Base-by-base conservation (phyloP, 2,113 vertebrate species). In the Sapajus apella region DNA sequence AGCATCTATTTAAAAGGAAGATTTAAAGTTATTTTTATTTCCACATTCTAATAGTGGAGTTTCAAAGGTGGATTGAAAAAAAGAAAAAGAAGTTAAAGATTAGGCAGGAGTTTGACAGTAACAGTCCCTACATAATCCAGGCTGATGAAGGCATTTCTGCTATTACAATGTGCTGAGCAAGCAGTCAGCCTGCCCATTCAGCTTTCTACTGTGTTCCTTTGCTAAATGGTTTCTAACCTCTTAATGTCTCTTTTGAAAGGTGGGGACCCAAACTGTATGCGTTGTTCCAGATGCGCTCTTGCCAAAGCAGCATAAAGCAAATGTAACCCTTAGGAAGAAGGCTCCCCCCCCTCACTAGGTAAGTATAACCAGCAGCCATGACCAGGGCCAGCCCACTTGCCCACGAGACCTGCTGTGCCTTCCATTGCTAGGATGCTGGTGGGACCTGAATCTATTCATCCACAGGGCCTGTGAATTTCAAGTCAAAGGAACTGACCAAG, bases 201-300 rank as follows among this genome's bases (percentile, higher is more conserved):
- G 12, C 35, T 16, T 55, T 66, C 58, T 89, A 85, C 70, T 56
- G 27, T 77, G 61, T 75, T 72, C 83, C 75, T 91, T 73, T 47
- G 37, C 47, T 81, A 43, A 91, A 9, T 37, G n/a, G 66, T 61
- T 91, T 96, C 96, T 98, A 96, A 98, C 47, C 32, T 97, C 88
- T 95, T 43, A 45, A 37, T 95, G 32, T 98, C 92, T 98, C 92
- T 97, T 88, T 96, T 97, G 88, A 87, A 98, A 98, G 97, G 97
- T 98, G 97, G 97, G 98, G 97, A 97, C 98, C 98, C 90, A 98
- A 98, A 92, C 97, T 98, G 79, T 98, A 97, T 18, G 98, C 97
- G 6, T 55, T 98, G 64, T 98, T 98, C 97, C 98, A 98, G 97
- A 97, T 98, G 92, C 97, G 97, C 73, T 96, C 98, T 43, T 97